Evolutionary conservation across 2,113 vertebrate genomes (phyloP).

Genomic region (Sminthopsis crassicaudata): DNA sequence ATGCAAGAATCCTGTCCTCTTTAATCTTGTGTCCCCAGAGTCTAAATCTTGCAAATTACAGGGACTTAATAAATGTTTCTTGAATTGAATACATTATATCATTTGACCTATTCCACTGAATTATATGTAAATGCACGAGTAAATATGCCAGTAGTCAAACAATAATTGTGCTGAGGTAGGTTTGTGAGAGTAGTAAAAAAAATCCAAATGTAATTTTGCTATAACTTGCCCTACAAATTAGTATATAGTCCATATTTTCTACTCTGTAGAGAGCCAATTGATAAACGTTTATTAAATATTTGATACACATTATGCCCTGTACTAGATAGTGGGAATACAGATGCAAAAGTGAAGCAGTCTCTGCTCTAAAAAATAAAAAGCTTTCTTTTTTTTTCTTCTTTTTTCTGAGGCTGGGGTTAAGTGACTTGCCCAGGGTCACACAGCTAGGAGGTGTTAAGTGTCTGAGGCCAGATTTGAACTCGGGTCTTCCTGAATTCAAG

Average conservation of each 20-base stretch:
- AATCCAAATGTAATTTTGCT: not conserved
- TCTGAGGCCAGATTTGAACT: no score
- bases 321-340: no score
- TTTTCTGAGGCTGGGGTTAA: no score
- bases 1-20: not conserved
- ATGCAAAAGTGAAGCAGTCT: not conserved
- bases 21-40: not conserved
- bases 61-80: not conserved
- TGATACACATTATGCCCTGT: no score
- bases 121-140: constrained; percentile 9
- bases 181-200: constrained; percentile 29
- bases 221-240: not conserved
- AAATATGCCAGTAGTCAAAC: constrained; percentile 25
- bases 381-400: no score
- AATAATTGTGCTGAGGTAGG: not conserved
- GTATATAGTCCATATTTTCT: not conserved
- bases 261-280: not conserved
- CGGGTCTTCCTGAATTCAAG: no score
- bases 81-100: not conserved
- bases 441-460: no score
- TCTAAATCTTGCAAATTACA: not conserved
- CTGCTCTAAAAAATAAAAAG: not conserved
- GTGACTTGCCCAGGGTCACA: no score
- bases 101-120: not conserved
- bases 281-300: not conserved